Percentiles rank a stretch among this genome's conserved stretches.
Conservation (phyloP, 1,140 invertebrate genomes). For the Popillia japonica region DNA sequence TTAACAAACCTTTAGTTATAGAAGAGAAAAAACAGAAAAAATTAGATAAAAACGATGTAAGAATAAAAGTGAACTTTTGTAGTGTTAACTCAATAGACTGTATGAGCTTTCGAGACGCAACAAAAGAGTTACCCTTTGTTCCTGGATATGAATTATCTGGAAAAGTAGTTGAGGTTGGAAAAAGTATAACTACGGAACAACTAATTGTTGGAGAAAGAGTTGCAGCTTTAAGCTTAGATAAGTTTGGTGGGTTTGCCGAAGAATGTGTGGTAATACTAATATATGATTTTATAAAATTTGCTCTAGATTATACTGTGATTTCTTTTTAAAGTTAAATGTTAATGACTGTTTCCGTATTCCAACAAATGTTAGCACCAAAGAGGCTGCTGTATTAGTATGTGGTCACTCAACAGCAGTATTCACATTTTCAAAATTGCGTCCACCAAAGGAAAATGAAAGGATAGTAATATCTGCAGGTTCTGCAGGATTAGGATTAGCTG, state of each 20-base stretch:
- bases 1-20: constrained; percentile 60
- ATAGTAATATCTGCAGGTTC: constrained; percentile 66
- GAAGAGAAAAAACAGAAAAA: constrained; percentile 56
- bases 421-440: constrained; percentile 63
- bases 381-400: constrained; percentile 63
- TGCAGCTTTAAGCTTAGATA: constrained; percentile 59
- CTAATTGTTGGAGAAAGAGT: constrained; percentile 59
- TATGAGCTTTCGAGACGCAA: constrained; percentile 59
- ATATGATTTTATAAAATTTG: constrained; percentile 25
- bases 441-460: constrained; percentile 62
- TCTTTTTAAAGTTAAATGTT: constrained; percentile 51
- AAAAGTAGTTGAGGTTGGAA: constrained; percentile 61
- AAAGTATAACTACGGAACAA: constrained; percentile 49
- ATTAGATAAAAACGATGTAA: constrained; percentile 56
- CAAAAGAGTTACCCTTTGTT: constrained; percentile 61
- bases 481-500: constrained; percentile 66
- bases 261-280: constrained; percentile 59
- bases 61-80: constrained; percentile 64
- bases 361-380: constrained; percentile 59
- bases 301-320: constrained; percentile 38
- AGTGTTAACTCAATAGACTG: constrained; percentile 68
- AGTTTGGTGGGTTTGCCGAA: constrained; percentile 62
- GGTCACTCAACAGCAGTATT: constrained; percentile 66
- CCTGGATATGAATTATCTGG: constrained; percentile 66
- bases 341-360: constrained; percentile 65